Conservation (phyloP, 2,888 invertebrate species). For the Lutraria lutraria region DNA sequence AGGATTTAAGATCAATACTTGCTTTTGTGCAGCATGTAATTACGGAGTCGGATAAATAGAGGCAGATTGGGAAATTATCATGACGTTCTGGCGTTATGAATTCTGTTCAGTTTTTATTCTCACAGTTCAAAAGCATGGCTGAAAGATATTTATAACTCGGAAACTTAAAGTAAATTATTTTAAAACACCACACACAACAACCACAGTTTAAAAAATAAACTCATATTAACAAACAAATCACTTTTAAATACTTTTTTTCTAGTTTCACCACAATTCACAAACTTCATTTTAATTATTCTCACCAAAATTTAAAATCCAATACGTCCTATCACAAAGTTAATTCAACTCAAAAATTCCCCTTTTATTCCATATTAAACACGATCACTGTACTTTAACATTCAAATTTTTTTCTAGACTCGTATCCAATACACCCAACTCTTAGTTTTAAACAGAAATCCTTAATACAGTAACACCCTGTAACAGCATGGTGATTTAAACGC, state of each 20-base stretch:
- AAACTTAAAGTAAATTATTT: not conserved
- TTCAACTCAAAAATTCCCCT: not conserved
- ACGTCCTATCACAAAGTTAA: not conserved
- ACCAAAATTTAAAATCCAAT: not conserved
- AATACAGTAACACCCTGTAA: not conserved
- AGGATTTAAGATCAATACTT: constrained; percentile 6
- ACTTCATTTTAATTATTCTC: not conserved
- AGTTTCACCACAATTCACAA: not conserved
- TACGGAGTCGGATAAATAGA: constrained; percentile 12
- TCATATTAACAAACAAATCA: not conserved
- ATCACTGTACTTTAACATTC: not conserved
- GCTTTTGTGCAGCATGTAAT: constrained; percentile 14
- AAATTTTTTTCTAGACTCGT: not conserved
- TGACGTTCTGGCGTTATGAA: not conserved
- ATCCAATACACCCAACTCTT: constrained; percentile 11
- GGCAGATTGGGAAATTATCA: constrained; percentile 9
- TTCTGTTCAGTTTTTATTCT: not conserved
- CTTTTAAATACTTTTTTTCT: not conserved
- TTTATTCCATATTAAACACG: not conserved
- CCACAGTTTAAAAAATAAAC: not conserved
- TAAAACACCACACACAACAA: not conserved
- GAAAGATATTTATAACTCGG: not conserved
- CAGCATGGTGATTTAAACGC: not conserved
- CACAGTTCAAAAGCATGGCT: not conserved
- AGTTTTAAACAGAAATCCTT: not conserved